These are phyloP conservation scores for Lepidurus packardi DNA, from an alignment of 1,140 invertebrate species.

Conservation along the genomic window DNA sequence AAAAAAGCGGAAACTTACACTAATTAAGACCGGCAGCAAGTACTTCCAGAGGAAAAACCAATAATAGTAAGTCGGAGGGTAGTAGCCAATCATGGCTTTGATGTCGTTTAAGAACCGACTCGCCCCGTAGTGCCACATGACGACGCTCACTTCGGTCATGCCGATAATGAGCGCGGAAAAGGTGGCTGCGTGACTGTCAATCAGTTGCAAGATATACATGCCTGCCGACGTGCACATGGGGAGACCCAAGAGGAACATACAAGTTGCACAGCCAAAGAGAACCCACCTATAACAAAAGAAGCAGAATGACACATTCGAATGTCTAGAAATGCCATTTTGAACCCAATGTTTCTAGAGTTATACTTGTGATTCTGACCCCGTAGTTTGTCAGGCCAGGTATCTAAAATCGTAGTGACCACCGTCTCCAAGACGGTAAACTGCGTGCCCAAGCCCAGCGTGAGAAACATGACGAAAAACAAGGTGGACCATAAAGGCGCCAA, in stretches of 20 bases:
- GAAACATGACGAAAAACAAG: constrained; percentile 76
- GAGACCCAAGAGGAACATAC: constrained; percentile 58
- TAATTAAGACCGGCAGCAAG: constrained; percentile 66
- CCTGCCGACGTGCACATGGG: constrained; percentile 66
- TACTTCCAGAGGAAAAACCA: constrained; percentile 76
- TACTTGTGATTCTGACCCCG: constrained; percentile 50
- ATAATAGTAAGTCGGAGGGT: constrained; percentile 63
- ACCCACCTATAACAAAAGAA: constrained; percentile 45
- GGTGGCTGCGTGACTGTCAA: constrained; percentile 80
- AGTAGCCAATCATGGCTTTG: constrained; percentile 68
- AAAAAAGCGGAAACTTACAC: constrained; percentile 46
- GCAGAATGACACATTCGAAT: constrained; percentile 5
- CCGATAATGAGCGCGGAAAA: constrained; percentile 78
- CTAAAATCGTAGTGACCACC: constrained; percentile 50
- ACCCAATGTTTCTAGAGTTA: too few relatives aligned
- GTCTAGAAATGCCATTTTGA: constrained; percentile 24
- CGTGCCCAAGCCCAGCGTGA: constrained; percentile 69
- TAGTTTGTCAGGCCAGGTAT: constrained; percentile 47
- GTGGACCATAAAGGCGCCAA: constrained; percentile 75
- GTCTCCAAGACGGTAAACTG: constrained; percentile 54
- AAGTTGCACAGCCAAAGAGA: constrained; percentile 54
- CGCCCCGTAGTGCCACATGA: constrained; percentile 76
- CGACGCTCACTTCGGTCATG: constrained; percentile 67
- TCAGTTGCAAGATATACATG: constrained; percentile 75
- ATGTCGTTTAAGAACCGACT: constrained; percentile 73